Percentiles rank a stretch among this genome's conserved stretches.
These are phyloP conservation scores for Bombylius discolor DNA, from an alignment of 2,888 invertebrate genomes.

Conservation along the genomic window DNA sequence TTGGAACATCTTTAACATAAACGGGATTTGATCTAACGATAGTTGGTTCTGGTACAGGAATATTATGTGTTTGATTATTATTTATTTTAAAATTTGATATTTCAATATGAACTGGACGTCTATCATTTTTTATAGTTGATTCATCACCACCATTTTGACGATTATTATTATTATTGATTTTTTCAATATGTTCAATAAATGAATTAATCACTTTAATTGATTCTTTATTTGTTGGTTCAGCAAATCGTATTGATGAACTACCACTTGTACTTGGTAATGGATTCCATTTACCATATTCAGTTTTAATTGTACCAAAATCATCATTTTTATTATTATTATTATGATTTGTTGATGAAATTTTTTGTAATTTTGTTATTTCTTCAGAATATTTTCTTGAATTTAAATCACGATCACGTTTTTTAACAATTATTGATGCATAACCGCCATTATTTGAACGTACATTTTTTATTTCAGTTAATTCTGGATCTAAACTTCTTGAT, in stretches of 20 bases:
- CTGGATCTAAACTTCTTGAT: slow-evolving; percentile 61
- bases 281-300: slow-evolving; percentile 31
- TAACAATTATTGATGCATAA: slow-evolving; percentile 63
- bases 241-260: slow-evolving; percentile 21
- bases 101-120: slow-evolving; percentile 44
- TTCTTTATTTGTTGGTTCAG: slow-evolving; percentile 12
- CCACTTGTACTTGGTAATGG: slow-evolving; percentile 17
- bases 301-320: not conserved
- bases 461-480: slow-evolving; percentile 61
- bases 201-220: slow-evolving; percentile 17
- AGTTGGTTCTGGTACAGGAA: slow-evolving; percentile 54
- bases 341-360: not conserved
- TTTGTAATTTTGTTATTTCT: not conserved
- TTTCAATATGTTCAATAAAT: slow-evolving; percentile 17
- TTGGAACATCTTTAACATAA: slow-evolving; percentile 38
- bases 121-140: slow-evolving; percentile 40
- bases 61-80: slow-evolving; percentile 30
- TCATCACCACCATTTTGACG: not conserved
- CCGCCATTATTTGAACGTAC: slow-evolving; percentile 64
- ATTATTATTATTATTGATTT: slow-evolving; percentile 1
- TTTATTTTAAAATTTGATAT: slow-evolving; percentile 41
- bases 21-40: slow-evolving; percentile 52
- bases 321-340: not conserved
- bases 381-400: not conserved
- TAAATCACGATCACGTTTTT: slow-evolving; percentile 42